Evolutionary conservation across 1,140 invertebrate genomes (phyloP).

Genomic region (Drosophila orosa): DNA sequence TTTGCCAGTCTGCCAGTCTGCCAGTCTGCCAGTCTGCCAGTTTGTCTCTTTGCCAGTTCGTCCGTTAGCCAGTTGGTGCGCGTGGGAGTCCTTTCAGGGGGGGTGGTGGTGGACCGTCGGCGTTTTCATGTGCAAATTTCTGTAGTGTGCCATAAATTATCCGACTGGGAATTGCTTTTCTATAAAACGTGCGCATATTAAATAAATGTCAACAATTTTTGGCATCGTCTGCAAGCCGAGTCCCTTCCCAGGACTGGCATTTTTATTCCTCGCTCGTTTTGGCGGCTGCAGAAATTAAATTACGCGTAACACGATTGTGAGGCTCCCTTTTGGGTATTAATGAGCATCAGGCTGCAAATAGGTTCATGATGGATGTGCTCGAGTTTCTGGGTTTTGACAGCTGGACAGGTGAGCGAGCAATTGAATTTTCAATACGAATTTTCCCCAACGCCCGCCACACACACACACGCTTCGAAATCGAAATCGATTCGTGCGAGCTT

Average conservation of each 20-base stretch:
- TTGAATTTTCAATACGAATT: constrained; percentile 38
- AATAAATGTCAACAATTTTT: constrained; percentile 82
- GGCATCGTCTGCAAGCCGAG: constrained; percentile 53
- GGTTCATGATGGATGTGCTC: constrained; percentile 67
- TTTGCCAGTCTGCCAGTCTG: constrained; percentile 3
- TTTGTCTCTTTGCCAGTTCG: constrained; percentile 3
- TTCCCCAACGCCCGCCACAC: not conserved
- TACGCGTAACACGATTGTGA: constrained; percentile 80
- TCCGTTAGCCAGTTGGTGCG: not conserved
- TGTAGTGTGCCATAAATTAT: constrained; percentile 82
- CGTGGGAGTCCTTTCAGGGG: constrained; percentile 16
- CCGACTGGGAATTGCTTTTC: constrained; percentile 82
- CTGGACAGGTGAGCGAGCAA: constrained; percentile 59
- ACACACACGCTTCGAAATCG: not conserved
- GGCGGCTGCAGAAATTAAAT: constrained; percentile 70
- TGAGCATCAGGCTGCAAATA: constrained; percentile 68
- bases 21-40: constrained; percentile 9
- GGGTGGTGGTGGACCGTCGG: constrained; percentile 4
- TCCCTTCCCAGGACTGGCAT: constrained; percentile 9
- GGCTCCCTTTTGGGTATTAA: constrained; percentile 74
- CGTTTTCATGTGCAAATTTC: constrained; percentile 81
- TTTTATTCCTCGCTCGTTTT: constrained; percentile 57
- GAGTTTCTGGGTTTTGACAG: constrained; percentile 48
- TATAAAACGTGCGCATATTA: constrained; percentile 83
- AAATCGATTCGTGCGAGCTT: constrained; percentile 35